Percentiles rank a stretch among this genome's conserved stretches.
Conservation (phyloP, 2,797 vertebrate species). For the Sebastes diaconus region DNA sequence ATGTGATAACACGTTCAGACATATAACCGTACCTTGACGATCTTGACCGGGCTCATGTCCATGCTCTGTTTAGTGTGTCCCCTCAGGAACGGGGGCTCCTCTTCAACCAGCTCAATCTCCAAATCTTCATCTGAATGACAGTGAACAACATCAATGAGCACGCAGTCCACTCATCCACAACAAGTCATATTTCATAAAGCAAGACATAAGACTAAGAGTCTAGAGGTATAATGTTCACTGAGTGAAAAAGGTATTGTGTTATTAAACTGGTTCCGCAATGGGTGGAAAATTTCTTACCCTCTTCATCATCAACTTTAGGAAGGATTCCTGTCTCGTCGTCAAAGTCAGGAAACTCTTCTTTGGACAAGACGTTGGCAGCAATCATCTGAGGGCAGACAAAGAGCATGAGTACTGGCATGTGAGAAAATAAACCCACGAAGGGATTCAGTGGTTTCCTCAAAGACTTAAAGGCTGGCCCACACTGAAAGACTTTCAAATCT, state of each 20-base stretch:
- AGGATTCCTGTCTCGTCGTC: slow-evolving; percentile 98
- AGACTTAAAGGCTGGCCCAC: background rate
- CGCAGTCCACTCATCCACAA: background rate
- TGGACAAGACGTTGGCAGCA: slow-evolving; percentile 96
- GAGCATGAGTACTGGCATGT: background rate
- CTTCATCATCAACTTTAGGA: slow-evolving; percentile 98
- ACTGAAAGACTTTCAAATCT: no score
- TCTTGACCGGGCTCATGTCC: slow-evolving; percentile 99
- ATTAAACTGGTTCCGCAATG: background rate
- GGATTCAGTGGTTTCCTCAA: background rate
- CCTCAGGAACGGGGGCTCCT: slow-evolving; percentile 95
- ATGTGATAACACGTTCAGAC: background rate
- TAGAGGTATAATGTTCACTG: no score
- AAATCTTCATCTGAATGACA: slow-evolving; percentile 91
- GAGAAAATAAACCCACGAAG: background rate
- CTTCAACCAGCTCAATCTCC: slow-evolving; percentile 97
- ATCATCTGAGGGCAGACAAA: slow-evolving; percentile 88
- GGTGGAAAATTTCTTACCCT: slow-evolving; percentile 81
- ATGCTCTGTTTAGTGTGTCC: slow-evolving; percentile 99
- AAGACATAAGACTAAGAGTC: background rate
- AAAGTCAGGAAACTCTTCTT: slow-evolving; percentile 98
- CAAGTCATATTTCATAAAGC: background rate
- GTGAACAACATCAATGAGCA: background rate
- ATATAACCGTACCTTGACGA: slow-evolving; percentile 89
- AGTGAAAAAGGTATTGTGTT: background rate